Evolutionary conservation across 2,797 vertebrate species (phyloP).

Genomic region (Acrossocheilus fasciatus): DNA sequence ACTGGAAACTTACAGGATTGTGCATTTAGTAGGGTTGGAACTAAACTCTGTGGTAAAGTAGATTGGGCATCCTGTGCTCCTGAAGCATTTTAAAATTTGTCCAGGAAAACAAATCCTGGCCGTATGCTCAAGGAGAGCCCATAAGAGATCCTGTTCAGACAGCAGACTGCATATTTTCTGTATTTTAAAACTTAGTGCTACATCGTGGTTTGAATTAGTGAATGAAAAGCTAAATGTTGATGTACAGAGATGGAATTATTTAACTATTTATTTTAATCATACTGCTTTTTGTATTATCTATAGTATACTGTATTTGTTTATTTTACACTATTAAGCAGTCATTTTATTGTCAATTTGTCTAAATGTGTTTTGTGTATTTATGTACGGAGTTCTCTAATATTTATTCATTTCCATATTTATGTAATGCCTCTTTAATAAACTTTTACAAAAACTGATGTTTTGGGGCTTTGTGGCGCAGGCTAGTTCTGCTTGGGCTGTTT

Average conservation of each 20-base stretch:
- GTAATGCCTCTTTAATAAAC: not conserved
- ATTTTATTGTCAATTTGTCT: not conserved
- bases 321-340: not conserved
- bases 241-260: not conserved
- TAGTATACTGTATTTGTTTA: not conserved
- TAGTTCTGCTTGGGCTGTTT: not conserved
- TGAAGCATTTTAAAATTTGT: not conserved
- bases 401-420: constrained; percentile 1
- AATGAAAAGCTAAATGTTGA: not conserved
- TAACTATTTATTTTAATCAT: not conserved
- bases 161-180: not conserved
- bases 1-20: not conserved
- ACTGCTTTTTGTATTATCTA: not conserved
- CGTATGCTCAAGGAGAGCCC: not conserved
- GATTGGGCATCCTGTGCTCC: not conserved
- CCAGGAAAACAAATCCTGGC: not conserved
- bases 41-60: not conserved
- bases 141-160: not conserved
- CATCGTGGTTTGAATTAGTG: not conserved
- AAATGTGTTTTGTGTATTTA: not conserved
- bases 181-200: not conserved
- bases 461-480: not conserved
- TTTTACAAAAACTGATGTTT: not conserved
- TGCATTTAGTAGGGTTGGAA: not conserved
- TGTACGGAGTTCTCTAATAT: not conserved